phyloP scores from a whole-genome alignment of 1,140 invertebrate genomes.

The Amyelois transitella region DNA sequence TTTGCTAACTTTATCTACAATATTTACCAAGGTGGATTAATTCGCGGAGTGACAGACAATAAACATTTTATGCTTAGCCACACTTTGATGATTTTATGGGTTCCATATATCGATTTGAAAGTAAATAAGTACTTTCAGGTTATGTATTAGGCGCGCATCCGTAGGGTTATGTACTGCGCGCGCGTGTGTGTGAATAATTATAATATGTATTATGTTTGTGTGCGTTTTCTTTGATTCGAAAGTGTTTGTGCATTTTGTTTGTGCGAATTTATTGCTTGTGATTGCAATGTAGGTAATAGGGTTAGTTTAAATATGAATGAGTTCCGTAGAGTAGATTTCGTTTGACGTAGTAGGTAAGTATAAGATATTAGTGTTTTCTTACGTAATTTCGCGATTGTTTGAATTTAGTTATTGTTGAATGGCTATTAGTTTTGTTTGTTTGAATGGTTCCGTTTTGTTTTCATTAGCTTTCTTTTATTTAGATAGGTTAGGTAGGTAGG shows the following conservation, averaged over 20 bases:
- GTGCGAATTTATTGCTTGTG: not conserved
- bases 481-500: too few relatives aligned
- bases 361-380: not conserved
- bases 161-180: not conserved
- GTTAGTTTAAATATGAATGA: not conserved
- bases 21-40: slow-evolving; percentile 26
- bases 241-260: not conserved
- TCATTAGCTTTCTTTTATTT: too few relatives aligned
- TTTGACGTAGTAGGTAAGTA: not conserved
- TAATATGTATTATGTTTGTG: slow-evolving; percentile 15
- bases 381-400: not conserved
- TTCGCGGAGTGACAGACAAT: slow-evolving; percentile 3
- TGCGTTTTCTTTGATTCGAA: slow-evolving; percentile 8
- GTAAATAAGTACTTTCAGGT: slow-evolving; percentile 17
- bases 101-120: slow-evolving; percentile 12
- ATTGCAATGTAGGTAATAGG: not conserved
- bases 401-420: not conserved
- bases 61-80: slow-evolving; percentile 17
- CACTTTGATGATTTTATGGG: slow-evolving; percentile 15
- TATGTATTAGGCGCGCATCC: slow-evolving; percentile 14
- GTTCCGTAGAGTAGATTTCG: not conserved
- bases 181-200: not conserved
- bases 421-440: too few relatives aligned
- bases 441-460: too few relatives aligned
- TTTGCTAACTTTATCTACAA: slow-evolving; percentile 37